These are phyloP conservation scores for Amazona guildingii DNA, from an alignment of 2,113 vertebrate genomes.

Conservation along the genomic window DNA sequence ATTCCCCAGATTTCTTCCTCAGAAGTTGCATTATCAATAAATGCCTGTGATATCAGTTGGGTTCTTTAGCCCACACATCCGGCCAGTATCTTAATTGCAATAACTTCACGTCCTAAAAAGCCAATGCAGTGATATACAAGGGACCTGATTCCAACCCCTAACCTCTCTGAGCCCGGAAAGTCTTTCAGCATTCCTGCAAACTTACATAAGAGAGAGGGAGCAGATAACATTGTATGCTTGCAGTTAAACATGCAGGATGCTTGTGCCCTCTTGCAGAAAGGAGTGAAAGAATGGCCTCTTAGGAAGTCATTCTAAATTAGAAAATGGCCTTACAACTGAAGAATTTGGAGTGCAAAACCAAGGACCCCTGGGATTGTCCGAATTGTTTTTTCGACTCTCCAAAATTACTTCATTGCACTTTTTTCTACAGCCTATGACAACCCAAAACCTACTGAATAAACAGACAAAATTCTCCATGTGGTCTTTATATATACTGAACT, in stretches of 20 bases:
- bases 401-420: slow-evolving; percentile 2
- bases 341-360: slow-evolving; percentile 49
- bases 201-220: slow-evolving; percentile 81
- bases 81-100: slow-evolving; percentile 79
- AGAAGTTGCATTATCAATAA: slow-evolving; percentile 78
- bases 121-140: slow-evolving; percentile 67
- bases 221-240: slow-evolving; percentile 83
- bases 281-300: slow-evolving; percentile 76
- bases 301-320: slow-evolving; percentile 68
- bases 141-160: slow-evolving; percentile 56
- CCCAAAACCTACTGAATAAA: background rate
- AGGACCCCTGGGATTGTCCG: background rate
- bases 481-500: background rate
- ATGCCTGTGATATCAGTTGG: slow-evolving; percentile 75
- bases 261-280: slow-evolving; percentile 74
- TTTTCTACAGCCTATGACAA: background rate
- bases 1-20: slow-evolving; percentile 72
- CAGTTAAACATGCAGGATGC: slow-evolving; percentile 75
- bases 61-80: slow-evolving; percentile 78
- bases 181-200: slow-evolving; percentile 80
- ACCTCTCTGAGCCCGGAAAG: slow-evolving; percentile 75
- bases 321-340: slow-evolving; percentile 53
- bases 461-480: background rate
- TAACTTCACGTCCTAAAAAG: slow-evolving; percentile 76
- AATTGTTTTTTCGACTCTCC: slow-evolving; percentile 10